Evolutionary conservation across 2,113 vertebrate species (phyloP).

Genomic region (Pseudopodoces humilis): DNA sequence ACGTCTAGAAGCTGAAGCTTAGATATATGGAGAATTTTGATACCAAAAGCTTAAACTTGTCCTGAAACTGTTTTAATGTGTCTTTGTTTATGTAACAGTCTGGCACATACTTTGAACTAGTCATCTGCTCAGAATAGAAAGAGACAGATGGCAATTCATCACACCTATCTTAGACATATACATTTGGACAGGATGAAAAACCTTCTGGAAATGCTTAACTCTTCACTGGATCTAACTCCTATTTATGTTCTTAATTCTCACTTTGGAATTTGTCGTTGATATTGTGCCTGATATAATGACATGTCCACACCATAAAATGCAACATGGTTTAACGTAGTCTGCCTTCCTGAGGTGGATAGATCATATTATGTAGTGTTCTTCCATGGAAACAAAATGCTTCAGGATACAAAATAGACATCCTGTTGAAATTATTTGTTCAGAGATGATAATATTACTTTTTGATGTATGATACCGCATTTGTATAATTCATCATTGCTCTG

Average conservation of each 20-base stretch:
- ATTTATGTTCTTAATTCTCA: neutral
- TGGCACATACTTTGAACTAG: neutral
- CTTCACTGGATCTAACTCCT: neutral
- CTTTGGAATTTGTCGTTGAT: neutral
- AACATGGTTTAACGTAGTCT: neutral
- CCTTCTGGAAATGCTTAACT: neutral
- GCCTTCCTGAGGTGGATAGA: neutral
- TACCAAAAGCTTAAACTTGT: neutral
- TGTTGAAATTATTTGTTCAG: neutral
- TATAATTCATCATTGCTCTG: neutral
- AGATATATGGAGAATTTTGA: neutral
- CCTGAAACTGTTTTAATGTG: neutral
- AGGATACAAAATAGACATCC: neutral
- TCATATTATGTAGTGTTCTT: neutral
- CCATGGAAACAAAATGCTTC: neutral
- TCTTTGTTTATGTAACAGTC: constrained; percentile 26
- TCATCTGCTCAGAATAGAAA: neutral
- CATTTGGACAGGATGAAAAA: neutral
- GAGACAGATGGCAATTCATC: constrained; percentile 21
- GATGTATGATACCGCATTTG: neutral
- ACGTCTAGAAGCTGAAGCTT: neutral
- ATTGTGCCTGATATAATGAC: neutral
- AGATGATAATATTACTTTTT: neutral
- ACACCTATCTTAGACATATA: neutral
- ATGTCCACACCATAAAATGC: neutral